Evolutionary conservation across 2,888 invertebrate species (phyloP).

Genomic region (Mycogona germanica): DNA sequence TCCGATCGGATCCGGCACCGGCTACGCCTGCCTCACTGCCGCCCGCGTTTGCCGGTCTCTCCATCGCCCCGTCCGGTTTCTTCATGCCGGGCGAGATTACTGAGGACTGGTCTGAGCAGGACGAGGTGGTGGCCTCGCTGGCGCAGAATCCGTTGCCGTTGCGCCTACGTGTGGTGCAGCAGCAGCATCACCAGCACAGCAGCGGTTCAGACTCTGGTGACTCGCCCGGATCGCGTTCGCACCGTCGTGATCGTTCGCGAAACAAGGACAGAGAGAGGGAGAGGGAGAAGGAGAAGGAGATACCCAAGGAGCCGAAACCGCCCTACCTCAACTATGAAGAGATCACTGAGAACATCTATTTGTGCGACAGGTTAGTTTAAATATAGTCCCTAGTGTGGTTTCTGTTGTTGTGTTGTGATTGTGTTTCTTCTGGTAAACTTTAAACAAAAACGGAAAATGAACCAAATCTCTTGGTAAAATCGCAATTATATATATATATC

Average conservation of each 20-base stretch:
- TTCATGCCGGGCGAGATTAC: slow-evolving; percentile 12
- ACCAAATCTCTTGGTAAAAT: no score
- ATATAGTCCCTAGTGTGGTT: neutral
- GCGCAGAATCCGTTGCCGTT: slow-evolving; percentile 10
- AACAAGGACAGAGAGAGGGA: no score
- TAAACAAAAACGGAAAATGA: no score
- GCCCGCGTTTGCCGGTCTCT: neutral
- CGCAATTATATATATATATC: no score
- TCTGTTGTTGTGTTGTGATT: neutral
- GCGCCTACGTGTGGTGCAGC: slow-evolving; percentile 4
- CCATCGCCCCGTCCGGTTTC: slow-evolving; percentile 4
- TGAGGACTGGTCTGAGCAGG: slow-evolving; percentile 15
- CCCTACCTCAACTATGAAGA: slow-evolving; percentile 54
- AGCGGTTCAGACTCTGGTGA: slow-evolving; percentile 22
- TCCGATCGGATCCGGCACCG: no score
- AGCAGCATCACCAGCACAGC: no score
- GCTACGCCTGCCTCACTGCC: no score
- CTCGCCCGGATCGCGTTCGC: slow-evolving; percentile 32
- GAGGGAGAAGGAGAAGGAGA: neutral
- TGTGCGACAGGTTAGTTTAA: slow-evolving; percentile 51
- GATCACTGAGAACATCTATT: slow-evolving; percentile 74
- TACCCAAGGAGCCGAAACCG: slow-evolving; percentile 46
- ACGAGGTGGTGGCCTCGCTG: slow-evolving; percentile 7
- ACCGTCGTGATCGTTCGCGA: slow-evolving; percentile 19
- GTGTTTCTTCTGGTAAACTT: no score